Evolutionary conservation across 2,113 vertebrate species (phyloP), one percentile per base, ranked within the genome.

Genomic region (Pseudolaguvia tuberculata): DNA sequence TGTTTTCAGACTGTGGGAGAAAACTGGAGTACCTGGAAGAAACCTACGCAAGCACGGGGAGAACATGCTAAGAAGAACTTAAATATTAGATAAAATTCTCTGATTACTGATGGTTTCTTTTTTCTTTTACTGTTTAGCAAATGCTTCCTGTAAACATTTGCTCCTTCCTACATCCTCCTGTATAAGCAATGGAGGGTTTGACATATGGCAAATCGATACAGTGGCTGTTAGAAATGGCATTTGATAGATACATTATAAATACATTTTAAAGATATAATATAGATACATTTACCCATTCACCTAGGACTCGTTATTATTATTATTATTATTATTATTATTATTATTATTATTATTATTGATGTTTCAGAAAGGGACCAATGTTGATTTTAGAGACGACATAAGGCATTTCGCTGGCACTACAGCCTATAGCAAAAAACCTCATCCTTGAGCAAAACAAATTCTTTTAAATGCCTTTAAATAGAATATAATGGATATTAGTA

Each of bases 181-280:
- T 14, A 48, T 17, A 0, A 76, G 27, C 56, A 59, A 2, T 70
- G 17, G 52, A 29, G 50, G 5, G 15, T 76, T 55, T 56, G 20
- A 62, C 39, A 72, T 50, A 25, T 62, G 58, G 39, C 20, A 23
- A 73, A 56, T 77, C 29, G 55, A 74, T 51, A 73, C 42, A 61
- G 50, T 48, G 20, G 25, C 63, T 69, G 39, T 78, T 76, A 73
- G 73, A 59, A 62, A 25, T 56, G n/a, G n/a, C n/a, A n/a, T n/a
- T n/a, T n/a, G n/a, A n/a, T n/a, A n/a, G n/a, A n/a, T n/a, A n/a
- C n/a, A n/a, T n/a, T n/a, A n/a, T 13, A 31, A n/a, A 47, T 75
- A 77, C 65, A 15, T 84, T n/a, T n/a, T 35, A 35, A 81, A 73
- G 83, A 72, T 35, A n/a, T 58, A 70, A 78, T 81, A 76, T 18